phyloP scores from a whole-genome alignment of 2,797 vertebrate genomes.

The Pipistrellus pipistrellus region DNA sequence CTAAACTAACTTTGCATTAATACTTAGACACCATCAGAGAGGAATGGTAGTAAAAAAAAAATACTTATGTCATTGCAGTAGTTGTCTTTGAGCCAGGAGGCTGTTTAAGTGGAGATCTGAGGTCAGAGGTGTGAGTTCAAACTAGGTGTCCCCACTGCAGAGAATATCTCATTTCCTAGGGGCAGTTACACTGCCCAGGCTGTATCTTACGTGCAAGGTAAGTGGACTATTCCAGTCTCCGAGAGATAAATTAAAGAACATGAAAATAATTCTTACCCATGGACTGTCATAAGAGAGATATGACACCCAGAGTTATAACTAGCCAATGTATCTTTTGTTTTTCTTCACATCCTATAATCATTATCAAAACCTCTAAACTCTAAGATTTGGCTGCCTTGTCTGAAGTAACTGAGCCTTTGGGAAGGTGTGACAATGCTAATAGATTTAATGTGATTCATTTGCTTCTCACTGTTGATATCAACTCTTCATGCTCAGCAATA shows the following conservation, averaged over 20 bases:
- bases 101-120: neutral
- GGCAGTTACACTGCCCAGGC: neutral
- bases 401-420: neutral
- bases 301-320: neutral
- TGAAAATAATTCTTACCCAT: conserved; percentile 46
- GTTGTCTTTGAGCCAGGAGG: neutral
- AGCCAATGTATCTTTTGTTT: conserved; percentile 54
- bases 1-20: conserved; percentile 1
- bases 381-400: neutral
- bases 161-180: neutral
- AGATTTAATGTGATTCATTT: conserved; percentile 52
- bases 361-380: conserved; percentile 45
- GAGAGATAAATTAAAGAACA: conserved; percentile 60
- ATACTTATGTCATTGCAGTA: neutral
- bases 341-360: conserved; percentile 47
- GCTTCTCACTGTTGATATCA: conserved; percentile 57
- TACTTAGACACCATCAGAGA: neutral
- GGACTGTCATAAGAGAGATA: conserved; percentile 50
- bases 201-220: neutral
- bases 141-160: neutral
- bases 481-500: conserved; percentile 52
- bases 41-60: neutral
- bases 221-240: neutral
- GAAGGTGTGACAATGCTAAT: conserved; percentile 58
- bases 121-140: conserved; percentile 3